These are phyloP conservation scores for Entomobrya proxima DNA, from an alignment of 2,888 invertebrate species.

Conservation along the genomic window DNA sequence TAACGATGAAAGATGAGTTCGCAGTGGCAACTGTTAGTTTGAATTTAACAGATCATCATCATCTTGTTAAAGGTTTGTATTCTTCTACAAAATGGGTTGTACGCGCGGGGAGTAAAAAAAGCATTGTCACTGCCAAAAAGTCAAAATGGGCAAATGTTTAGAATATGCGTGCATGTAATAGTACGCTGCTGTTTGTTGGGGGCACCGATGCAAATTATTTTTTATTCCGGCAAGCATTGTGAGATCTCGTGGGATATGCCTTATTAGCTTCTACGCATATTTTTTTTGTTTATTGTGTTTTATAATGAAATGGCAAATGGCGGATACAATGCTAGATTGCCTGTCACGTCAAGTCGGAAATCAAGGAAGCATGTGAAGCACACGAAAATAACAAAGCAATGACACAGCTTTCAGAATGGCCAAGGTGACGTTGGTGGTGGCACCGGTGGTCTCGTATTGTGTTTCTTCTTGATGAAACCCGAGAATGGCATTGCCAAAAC, in stretches of 20 bases:
- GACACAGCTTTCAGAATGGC: neutral
- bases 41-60: slow-evolving; percentile 55
- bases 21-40: slow-evolving; percentile 26
- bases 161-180: neutral
- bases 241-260: neutral
- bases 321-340: slow-evolving; percentile 45
- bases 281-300: neutral
- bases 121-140: slow-evolving; percentile 51
- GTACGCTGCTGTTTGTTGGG: neutral
- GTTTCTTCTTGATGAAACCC: slow-evolving; percentile 41
- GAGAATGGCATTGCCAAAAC: slow-evolving; percentile 57
- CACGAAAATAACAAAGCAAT: neutral
- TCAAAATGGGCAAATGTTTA: slow-evolving; percentile 46
- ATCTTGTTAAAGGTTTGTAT: slow-evolving; percentile 22
- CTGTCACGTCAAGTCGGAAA: slow-evolving; percentile 44
- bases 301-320: slow-evolving; percentile 8
- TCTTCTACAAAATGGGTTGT: neutral
- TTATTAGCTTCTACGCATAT: neutral
- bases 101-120: neutral
- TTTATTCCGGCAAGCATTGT: neutral
- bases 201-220: neutral
- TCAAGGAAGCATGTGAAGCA: slow-evolving; percentile 22
- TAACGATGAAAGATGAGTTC: slow-evolving; percentile 44
- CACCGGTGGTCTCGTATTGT: slow-evolving; percentile 39
- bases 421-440: slow-evolving; percentile 19